phyloP scores from a whole-genome alignment of 2,797 vertebrate genomes.

The Dendrocincla fuliginosa region DNA sequence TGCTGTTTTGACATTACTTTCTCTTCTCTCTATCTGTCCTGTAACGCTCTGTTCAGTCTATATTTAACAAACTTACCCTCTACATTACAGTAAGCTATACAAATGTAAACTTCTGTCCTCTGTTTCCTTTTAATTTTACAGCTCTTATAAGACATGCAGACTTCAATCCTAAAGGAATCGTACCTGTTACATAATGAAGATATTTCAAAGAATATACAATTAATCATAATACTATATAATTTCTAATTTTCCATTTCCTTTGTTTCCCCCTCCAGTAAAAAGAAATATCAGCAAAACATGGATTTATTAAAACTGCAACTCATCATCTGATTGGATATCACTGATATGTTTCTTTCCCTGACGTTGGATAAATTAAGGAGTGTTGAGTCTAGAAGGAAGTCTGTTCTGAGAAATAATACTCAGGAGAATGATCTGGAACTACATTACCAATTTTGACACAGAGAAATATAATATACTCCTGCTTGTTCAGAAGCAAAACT shows the following conservation, averaged over 20 bases:
- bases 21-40: not conserved
- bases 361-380: not conserved
- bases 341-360: not conserved
- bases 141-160: not conserved
- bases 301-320: not conserved
- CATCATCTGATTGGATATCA: not conserved
- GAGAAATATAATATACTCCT: not conserved
- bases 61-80: not conserved
- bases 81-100: not conserved
- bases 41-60: rapidly evolving
- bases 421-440: not conserved
- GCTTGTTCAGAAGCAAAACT: not conserved
- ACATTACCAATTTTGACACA: not conserved
- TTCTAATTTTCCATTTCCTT: not conserved
- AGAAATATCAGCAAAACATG: not conserved
- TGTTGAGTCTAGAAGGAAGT: not conserved
- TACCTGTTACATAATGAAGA: not conserved
- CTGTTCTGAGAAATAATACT: not conserved
- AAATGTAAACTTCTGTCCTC: not conserved
- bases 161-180: not conserved
- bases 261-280: not conserved
- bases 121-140: not conserved
- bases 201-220: not conserved
- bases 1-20: not conserved
- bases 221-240: not conserved